Evolutionary conservation across 2,113 vertebrate genomes (phyloP), one percentile per base, ranked within the genome.

Genomic region (Thalassarche chlororhynchos): DNA sequence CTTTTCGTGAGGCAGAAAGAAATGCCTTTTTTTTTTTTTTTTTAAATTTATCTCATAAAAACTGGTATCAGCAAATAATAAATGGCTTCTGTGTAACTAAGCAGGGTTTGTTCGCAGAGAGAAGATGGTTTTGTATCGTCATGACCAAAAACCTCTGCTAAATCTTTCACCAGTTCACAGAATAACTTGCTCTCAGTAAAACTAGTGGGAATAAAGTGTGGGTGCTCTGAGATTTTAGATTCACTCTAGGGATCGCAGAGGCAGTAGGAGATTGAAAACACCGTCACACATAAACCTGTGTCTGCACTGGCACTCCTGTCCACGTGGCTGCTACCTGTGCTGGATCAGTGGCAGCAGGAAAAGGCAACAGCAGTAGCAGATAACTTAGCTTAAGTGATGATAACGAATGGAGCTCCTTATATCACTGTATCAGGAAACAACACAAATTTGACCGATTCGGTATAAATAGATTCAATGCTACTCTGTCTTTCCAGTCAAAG

Each of bases 241-340:
- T 26, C 26, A 29, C 1, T 34, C 12, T 5, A 11, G 24, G 1
- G 61, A 38, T 20, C 1, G 14, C 74, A 66, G 54, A 54, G 52
- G 57, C 46, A 75, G 62, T 1, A 42, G 38, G 72, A 60, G 36
- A 34, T 6, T 38, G 62, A 42, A 71, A 65, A 49, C 21, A 9
- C 15, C 8, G 8, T 78, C 15, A 20, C 18, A 1, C 0, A 4
- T n/a, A 76, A 82, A 66, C 9, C 14, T 40, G 29, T 15, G 60
- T 62, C 55, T 65, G 88, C 58, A 8, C 42, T 20, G 47, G 44
- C 19, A 2, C 32, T n/a, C 70, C 60, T 10, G 31, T 24, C 72
- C 26, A 0, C 0, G 14, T 2, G 47, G 44, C 55, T 49, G 65
- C 78, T 18, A 9, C 14, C 60, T 2, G 0, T 14, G 78, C 70